Conservation (phyloP, 2,888 invertebrate genomes). For the Sinotaia quadrata region DNA sequence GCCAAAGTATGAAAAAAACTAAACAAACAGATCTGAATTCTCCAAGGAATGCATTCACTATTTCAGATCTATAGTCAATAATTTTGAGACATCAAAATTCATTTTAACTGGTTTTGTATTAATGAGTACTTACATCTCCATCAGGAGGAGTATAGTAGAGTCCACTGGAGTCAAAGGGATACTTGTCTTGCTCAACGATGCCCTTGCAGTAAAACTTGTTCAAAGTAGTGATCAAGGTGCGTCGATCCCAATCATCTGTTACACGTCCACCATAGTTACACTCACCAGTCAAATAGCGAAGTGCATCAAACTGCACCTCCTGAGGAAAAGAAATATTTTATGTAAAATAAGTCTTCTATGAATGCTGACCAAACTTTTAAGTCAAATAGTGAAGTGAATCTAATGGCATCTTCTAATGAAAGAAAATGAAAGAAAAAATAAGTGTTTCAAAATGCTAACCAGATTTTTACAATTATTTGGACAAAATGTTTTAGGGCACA, state of each 20-base stretch:
- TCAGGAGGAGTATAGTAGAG: slow-evolving; percentile 69
- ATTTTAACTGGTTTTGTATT: too few species aligned
- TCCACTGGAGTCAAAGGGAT: slow-evolving; percentile 70
- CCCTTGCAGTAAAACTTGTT: slow-evolving; percentile 70
- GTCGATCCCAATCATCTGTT: slow-evolving; percentile 74
- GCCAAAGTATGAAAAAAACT: too few species aligned
- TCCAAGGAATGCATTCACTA: too few species aligned
- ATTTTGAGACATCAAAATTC: too few species aligned
- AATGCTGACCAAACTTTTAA: background rate
- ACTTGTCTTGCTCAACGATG: slow-evolving; percentile 66
- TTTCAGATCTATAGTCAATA: too few species aligned
- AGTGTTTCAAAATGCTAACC: background rate
- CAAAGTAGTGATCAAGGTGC: slow-evolving; percentile 73
- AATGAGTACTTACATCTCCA: slow-evolving; percentile 69
- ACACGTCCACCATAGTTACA: slow-evolving; percentile 75
- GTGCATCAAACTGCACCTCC: slow-evolving; percentile 73
- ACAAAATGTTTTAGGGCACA: too few species aligned
- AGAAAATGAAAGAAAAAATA: background rate
- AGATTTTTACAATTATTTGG: too few species aligned
- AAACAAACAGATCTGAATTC: too few species aligned
- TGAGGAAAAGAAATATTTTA: slow-evolving; percentile 41
- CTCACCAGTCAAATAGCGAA: slow-evolving; percentile 74
- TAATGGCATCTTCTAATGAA: background rate
- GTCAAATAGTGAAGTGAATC: slow-evolving; percentile 4
- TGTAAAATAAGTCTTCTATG: too few species aligned